Evolutionary conservation across 2,888 invertebrate species (phyloP), one percentile per base, ranked within the genome.

Genomic region (Rhodophaea formosa): DNA sequence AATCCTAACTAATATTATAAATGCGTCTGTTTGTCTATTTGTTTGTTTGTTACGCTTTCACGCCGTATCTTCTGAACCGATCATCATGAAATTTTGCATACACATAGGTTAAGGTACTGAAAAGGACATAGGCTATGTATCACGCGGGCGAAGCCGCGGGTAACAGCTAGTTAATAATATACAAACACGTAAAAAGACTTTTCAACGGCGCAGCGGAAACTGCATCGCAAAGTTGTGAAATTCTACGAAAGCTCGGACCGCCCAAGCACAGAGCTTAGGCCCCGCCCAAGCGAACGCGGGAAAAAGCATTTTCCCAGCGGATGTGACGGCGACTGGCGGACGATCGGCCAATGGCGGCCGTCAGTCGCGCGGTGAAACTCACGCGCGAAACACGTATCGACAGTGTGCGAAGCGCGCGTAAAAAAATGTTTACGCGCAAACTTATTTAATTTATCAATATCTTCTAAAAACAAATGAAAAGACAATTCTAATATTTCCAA

Each of bases 341-440:
- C 62, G 61, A 44, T 70, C 75, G 72, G 74, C 79, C 79, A 77
- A 73, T 71, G 62, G 65, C 65, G 44, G 61, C 49, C 53, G 59
- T 59, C 77, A 82, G 83, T 87, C 82, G 82, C 80, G 79, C 72
- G 68, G 69, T 72, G 74, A 69, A 65, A 74, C 74, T 65, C 76
- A 82, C 72, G 77, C 67, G 66, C 55, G 45, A 6, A 14, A 51
- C 43, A 74, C 66, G 84, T 72, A 7, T 53, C 0, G 52, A n/a
- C 7, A 8, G 12, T 17, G 54, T 16, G 17, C n/a, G 42, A 53
- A 63, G 59, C 64, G 61, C 62, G 67, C 61, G 65, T 60, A 57
- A 65, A 68, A 35, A 69, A 80, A 84, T 88, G 88, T 88, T 89
- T 88, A 87, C 88, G 85, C 76, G 80, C 75, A 69, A 74, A 63